Conservation (phyloP, 2,113 vertebrate genomes). For the Gymnogyps californianus region DNA sequence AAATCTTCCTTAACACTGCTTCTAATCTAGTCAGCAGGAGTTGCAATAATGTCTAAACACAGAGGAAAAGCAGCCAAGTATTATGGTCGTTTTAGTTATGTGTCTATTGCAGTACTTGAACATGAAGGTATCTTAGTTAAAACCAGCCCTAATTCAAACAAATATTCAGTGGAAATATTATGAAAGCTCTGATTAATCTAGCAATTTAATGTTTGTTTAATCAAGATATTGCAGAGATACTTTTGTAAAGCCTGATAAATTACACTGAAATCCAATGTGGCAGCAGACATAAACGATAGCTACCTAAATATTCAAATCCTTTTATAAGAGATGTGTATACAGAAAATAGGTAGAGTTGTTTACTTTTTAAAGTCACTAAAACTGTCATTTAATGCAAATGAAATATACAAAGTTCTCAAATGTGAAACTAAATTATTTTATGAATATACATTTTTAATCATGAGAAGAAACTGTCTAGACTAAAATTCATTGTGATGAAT, state of each 20-base stretch:
- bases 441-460: conserved; percentile 31
- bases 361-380: conserved; percentile 27
- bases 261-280: background rate
- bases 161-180: background rate
- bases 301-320: conserved; percentile 36
- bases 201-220: conserved; percentile 41
- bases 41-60: background rate
- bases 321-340: background rate
- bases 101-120: background rate
- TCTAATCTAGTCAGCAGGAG: background rate
- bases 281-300: background rate
- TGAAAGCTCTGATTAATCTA: conserved; percentile 7
- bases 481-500: conserved; percentile 15
- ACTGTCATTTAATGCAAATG: conserved; percentile 30
- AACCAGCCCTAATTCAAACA: background rate
- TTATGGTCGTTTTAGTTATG: background rate
- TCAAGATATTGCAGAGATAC: background rate
- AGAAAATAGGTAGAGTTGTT: conserved; percentile 11
- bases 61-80: background rate
- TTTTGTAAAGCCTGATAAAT: conserved; percentile 35
- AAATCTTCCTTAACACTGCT: background rate
- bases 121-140: background rate
- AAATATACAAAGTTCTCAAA: background rate
- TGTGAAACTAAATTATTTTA: conserved; percentile 28
- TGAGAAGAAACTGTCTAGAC: background rate